These are phyloP conservation scores for Bombycilla garrulus DNA, from an alignment of 2,113 vertebrate genomes.

Conservation along the genomic window DNA sequence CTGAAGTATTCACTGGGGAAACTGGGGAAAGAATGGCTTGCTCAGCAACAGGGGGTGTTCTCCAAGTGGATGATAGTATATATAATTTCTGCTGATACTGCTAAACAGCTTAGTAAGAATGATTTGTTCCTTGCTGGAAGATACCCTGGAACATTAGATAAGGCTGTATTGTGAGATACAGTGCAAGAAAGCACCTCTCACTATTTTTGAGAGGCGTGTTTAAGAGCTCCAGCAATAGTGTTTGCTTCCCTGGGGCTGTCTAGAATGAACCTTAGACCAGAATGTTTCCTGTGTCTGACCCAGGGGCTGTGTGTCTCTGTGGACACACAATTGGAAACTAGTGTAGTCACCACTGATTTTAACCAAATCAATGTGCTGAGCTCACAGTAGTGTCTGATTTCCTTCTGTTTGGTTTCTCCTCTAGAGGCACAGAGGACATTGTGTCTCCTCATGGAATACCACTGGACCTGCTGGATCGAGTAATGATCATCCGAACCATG, in stretches of 20 bases:
- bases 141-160: background rate
- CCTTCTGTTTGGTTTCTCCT: background rate
- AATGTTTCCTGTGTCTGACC: background rate
- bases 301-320: background rate
- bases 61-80: background rate
- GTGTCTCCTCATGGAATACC: slow-evolving; percentile 95
- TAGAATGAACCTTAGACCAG: background rate
- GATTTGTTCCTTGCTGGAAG: background rate
- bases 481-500: slow-evolving; percentile 98
- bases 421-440: slow-evolving; percentile 93
- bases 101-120: background rate
- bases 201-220: background rate
- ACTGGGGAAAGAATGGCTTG: background rate
- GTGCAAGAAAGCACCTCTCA: background rate
- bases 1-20: background rate
- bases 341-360: background rate
- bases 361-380: background rate
- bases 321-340: background rate
- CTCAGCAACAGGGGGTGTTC: background rate
- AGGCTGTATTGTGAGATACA: background rate
- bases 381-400: background rate
- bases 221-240: background rate
- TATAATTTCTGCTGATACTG: background rate
- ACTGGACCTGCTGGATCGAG: slow-evolving; percentile 90
- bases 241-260: background rate